A percentile compares a stretch with the other conserved stretches of the same genome.
Evolutionary conservation across 2,797 vertebrate species (phyloP).

Genomic region (Holocentrus rufus): DNA sequence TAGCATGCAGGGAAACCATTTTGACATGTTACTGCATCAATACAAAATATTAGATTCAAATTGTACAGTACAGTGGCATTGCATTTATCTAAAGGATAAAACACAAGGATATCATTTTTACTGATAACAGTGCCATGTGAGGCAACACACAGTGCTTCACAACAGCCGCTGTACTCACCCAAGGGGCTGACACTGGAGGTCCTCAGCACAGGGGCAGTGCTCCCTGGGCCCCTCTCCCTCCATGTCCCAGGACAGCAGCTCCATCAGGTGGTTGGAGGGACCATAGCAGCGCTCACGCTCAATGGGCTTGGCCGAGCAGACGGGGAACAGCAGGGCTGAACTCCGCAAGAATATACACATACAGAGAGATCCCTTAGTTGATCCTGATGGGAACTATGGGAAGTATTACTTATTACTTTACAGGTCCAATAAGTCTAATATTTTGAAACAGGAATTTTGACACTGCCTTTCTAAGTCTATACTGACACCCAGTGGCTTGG

Average conservation of each 20-base stretch:
- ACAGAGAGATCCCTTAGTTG: not conserved
- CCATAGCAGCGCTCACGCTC: slow-evolving; percentile 88
- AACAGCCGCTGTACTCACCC: slow-evolving; percentile 77
- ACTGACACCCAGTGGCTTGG: too few species aligned
- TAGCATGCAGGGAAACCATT: not conserved
- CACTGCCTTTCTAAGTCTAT: too few species aligned
- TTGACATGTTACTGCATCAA: not conserved
- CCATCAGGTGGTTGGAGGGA: slow-evolving; percentile 85
- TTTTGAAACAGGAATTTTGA: too few species aligned
- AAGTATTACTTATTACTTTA: too few species aligned
- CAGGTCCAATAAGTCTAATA: too few species aligned
- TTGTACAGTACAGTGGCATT: not conserved
- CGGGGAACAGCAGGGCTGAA: slow-evolving; percentile 88
- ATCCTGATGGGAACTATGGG: too few species aligned
- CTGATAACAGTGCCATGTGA: not conserved
- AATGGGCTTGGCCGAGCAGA: slow-evolving; percentile 88
- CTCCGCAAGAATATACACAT: not conserved
- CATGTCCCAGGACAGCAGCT: slow-evolving; percentile 88
- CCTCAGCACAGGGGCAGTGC: slow-evolving; percentile 89
- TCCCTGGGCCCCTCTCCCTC: slow-evolving; percentile 84
- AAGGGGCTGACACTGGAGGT: slow-evolving; percentile 89
- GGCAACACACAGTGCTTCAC: too few species aligned
- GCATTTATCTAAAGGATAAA: not conserved
- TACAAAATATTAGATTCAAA: not conserved
- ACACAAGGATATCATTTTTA: not conserved